A percentile compares a stretch with the other conserved stretches of the same genome.
These are phyloP conservation scores for Cylas formicarius DNA, from an alignment of 1,140 invertebrate species.

Conservation along the genomic window DNA sequence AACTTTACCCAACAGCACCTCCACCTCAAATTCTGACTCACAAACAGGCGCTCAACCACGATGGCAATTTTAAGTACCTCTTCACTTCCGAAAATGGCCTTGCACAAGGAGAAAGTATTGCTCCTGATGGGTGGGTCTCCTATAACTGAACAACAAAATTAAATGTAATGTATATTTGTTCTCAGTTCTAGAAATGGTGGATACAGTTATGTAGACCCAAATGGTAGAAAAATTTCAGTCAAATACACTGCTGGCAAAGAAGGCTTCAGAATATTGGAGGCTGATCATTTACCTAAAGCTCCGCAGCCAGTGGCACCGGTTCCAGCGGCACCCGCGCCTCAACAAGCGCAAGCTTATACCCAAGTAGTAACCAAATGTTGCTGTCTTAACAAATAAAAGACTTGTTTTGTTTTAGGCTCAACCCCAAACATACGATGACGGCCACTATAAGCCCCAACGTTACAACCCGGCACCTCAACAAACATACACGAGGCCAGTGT, in stretches of 20 bases:
- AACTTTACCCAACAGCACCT: slow-evolving; percentile 26
- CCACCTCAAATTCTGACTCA: slow-evolving; percentile 38
- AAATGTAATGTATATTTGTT: slow-evolving; percentile 1
- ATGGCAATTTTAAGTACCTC: slow-evolving; percentile 55
- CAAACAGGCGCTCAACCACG: slow-evolving; percentile 42
- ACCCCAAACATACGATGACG: slow-evolving; percentile 20
- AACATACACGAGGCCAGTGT: too few relatives aligned
- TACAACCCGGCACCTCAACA: slow-evolving; percentile 27
- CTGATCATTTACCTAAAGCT: slow-evolving; percentile 43
- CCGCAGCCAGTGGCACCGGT: slow-evolving; percentile 29
- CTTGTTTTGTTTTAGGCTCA: slow-evolving; percentile 6
- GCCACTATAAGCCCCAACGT: slow-evolving; percentile 29
- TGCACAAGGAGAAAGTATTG: slow-evolving; percentile 55
- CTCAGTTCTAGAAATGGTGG: slow-evolving; percentile 47
- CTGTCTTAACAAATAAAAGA: slow-evolving; percentile 9
- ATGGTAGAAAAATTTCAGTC: slow-evolving; percentile 49
- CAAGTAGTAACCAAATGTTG: too few relatives aligned
- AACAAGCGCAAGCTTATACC: slow-evolving; percentile 8
- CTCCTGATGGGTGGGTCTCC: slow-evolving; percentile 52
- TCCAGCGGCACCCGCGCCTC: slow-evolving; percentile 26
- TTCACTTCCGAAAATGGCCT: slow-evolving; percentile 60
- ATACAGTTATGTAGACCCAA: slow-evolving; percentile 47
- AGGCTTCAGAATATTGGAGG: slow-evolving; percentile 51
- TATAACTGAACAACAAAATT: too few relatives aligned
- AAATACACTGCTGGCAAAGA: slow-evolving; percentile 60